A percentile compares a stretch with the other conserved stretches of the same genome.
Conservation (phyloP, 2,797 vertebrate species). For the Artibeus jamaicensis region DNA sequence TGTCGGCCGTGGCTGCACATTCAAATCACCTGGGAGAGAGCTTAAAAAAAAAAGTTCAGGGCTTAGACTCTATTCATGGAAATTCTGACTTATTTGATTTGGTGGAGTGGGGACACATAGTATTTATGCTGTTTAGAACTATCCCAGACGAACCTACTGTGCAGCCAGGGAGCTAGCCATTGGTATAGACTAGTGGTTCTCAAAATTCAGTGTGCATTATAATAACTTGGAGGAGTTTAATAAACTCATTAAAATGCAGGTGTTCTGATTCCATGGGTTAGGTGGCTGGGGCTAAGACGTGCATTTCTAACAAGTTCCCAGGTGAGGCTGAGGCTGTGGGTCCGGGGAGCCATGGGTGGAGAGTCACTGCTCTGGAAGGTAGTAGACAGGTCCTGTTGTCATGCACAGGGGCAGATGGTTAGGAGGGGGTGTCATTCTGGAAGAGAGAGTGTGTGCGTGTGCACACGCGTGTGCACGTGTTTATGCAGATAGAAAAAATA, state of each 20-base stretch:
- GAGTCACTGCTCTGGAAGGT: neutral
- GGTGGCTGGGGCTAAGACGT: no score
- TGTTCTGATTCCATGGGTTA: neutral
- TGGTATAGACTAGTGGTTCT: neutral
- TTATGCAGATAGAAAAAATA: no score
- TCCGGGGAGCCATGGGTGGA: no score
- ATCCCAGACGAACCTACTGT: neutral
- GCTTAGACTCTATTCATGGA: neutral
- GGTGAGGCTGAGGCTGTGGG: neutral
- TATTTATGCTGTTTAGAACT: neutral
- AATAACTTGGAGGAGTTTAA: neutral
- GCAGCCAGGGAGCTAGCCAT: neutral
- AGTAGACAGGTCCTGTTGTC: neutral
- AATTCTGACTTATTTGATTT: neutral
- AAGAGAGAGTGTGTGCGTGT: neutral
- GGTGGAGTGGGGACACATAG: no score
- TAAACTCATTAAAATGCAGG: neutral
- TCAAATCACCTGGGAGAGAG: neutral
- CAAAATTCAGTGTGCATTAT: neutral
- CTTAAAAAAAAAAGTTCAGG: neutral
- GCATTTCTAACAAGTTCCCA: neutral
- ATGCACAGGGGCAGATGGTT: no score
- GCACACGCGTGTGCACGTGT: accelerated
- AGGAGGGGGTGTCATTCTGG: neutral
- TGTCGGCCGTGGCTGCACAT: neutral